Evolutionary conservation across 2,888 invertebrate genomes (phyloP), one percentile per base, ranked within the genome.

Genomic region (Beris chalybata): DNA sequence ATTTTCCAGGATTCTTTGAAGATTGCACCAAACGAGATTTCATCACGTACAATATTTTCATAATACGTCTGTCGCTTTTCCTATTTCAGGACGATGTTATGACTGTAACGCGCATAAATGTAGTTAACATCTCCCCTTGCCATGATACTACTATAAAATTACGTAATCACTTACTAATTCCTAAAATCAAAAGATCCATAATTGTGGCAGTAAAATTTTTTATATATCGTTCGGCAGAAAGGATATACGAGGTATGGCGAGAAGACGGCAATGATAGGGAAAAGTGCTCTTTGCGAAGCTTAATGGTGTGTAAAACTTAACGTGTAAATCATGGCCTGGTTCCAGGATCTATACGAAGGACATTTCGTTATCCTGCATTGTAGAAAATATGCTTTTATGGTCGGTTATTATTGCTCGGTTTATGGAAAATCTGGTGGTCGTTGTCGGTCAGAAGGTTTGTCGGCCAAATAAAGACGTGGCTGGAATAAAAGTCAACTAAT

Each of bases 271-370:
- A 38, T 38, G 38, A 38, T 38, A 38, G 38, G 3, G 38, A 9
- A 38, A 4, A 5, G 9, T 4, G 58, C 15, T n/a, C 11, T 11
- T 52, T 44, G 22, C 22, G 12, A 50, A 13, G 32, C 15, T 67
- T 57, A 67, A 64, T 67, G 67, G 67, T 43, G 67, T 67, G 64
- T 64, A 67, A 67, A 67, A 30, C 45, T 54, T 58, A 47, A 64
- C 57, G 64, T 58, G 57, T 48, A 67, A 67, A 67, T 67, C 64
- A 67, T 67, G 38, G 13, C 29, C 12, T 7, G 45, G 58, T 22
- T 22, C 2, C 22, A 22, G 22, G 22, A 22, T 22, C 15, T 38
- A 38, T 38, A 3, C 22, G 38, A 38, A 38, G 38, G 38, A 38
- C 38, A 38, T 64, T 43, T 44, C 44, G 30, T 31, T 30, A 31